Conservation (phyloP, 1,140 invertebrate species). For the Aricia agestis region DNA sequence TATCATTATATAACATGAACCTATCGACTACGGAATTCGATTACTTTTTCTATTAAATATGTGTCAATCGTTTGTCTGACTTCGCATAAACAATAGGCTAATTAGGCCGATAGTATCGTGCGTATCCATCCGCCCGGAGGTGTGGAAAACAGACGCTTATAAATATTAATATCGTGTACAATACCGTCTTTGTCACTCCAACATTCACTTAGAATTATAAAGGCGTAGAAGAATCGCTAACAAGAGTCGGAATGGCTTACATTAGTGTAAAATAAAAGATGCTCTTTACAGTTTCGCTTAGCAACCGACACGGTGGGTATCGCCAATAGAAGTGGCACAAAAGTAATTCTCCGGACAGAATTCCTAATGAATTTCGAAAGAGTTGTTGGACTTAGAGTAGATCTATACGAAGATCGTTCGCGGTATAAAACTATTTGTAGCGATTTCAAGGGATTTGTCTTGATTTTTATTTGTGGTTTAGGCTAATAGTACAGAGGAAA, state of each 20-base stretch:
- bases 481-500: slow-evolving; percentile 50
- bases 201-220: slow-evolving; percentile 72
- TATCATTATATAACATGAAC: slow-evolving; percentile 61
- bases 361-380: slow-evolving; percentile 36
- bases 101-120: slow-evolving; percentile 61
- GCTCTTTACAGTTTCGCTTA: slow-evolving; percentile 60
- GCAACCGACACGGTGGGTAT: slow-evolving; percentile 60
- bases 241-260: slow-evolving; percentile 67
- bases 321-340: slow-evolving; percentile 52
- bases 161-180: slow-evolving; percentile 70
- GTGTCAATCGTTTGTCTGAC: slow-evolving; percentile 35
- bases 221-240: slow-evolving; percentile 64
- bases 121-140: slow-evolving; percentile 63
- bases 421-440: slow-evolving; percentile 16
- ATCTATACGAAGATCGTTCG: background rate
- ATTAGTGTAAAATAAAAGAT: slow-evolving; percentile 66
- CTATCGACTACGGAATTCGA: slow-evolving; percentile 9
- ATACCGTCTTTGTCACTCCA: slow-evolving; percentile 65
- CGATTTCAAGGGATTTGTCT: slow-evolving; percentile 12
- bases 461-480: slow-evolving; percentile 40
- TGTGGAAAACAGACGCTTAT: slow-evolving; percentile 67
- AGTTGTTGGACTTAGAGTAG: background rate
- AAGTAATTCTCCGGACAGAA: slow-evolving; percentile 39
- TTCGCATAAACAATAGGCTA: slow-evolving; percentile 55
- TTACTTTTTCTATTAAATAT: slow-evolving; percentile 1